phyloP scores from a whole-genome alignment of 2,113 vertebrate species.

The Planiliza haematocheilus region DNA sequence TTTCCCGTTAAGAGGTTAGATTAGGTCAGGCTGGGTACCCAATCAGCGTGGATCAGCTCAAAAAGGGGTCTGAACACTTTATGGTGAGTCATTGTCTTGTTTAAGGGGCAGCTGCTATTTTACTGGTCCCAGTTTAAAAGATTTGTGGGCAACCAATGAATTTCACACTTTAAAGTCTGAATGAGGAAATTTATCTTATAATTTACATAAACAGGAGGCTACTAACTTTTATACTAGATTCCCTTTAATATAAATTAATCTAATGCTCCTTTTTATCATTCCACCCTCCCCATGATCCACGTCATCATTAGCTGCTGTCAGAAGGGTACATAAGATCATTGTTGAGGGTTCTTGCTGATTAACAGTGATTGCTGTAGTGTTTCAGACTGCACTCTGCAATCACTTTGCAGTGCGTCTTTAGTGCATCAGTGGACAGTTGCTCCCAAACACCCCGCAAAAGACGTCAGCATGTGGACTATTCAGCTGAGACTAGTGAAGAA shows the following conservation, averaged over 20 bases:
- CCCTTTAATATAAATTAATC: neutral
- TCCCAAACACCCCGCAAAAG: no score
- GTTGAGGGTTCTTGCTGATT: neutral
- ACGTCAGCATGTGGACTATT: no score
- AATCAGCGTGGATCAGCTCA: slow-evolving; percentile 55
- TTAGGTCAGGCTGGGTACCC: slow-evolving; percentile 48
- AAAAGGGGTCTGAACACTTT: slow-evolving; percentile 34
- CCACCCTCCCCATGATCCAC: neutral
- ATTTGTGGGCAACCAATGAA: slow-evolving; percentile 11
- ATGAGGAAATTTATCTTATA: neutral
- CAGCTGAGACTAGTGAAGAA: no score
- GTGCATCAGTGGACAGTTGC: no score
- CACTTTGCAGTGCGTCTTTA: no score
- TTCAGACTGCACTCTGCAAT: no score
- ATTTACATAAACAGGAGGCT: neutral
- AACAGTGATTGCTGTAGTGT: slow-evolving; percentile 1
- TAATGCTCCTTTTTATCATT: neutral
- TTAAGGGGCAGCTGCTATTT: neutral
- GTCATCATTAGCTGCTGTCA: neutral
- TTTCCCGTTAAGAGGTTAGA: slow-evolving; percentile 60
- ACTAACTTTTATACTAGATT: slow-evolving; percentile 3
- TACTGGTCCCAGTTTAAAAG: slow-evolving; percentile 9
- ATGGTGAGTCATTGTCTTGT: slow-evolving; percentile 8
- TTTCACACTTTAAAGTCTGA: neutral
- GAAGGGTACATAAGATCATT: neutral